Evolutionary conservation across 2,888 invertebrate genomes (phyloP).

Genomic region (Bruchidius siliquastri): DNA sequence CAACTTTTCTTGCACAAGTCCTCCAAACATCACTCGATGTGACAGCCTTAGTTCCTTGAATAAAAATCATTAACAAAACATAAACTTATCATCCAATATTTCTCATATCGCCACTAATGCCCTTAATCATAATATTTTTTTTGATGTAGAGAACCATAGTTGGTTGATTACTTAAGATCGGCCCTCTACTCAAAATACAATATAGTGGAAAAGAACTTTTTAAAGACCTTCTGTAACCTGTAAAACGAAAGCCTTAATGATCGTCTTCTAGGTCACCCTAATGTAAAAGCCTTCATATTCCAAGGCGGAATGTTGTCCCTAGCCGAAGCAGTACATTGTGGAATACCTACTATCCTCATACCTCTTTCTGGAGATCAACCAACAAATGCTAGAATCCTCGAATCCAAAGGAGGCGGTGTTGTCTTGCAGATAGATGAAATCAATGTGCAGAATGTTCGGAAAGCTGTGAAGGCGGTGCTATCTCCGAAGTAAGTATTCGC

Average conservation of each 20-base stretch:
- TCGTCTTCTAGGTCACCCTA: conserved; percentile 30
- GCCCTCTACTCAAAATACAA: background rate
- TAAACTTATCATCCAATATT: too few species aligned
- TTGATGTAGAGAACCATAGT: too few species aligned
- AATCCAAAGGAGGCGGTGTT: conserved; percentile 7
- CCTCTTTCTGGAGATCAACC: conserved; percentile 28
- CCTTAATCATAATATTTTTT: too few species aligned
- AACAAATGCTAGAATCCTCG: conserved; percentile 17
- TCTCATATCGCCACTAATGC: too few species aligned
- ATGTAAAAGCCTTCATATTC: conserved; percentile 24
- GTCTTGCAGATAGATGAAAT: conserved; percentile 1
- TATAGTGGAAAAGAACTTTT: too few species aligned
- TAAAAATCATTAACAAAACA: too few species aligned
- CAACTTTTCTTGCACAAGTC: too few species aligned
- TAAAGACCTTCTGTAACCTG: too few species aligned
- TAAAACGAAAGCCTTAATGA: too few species aligned
- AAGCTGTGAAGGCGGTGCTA: conserved; percentile 4
- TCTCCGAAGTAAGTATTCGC: conserved; percentile 5
- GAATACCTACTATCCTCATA: conserved; percentile 25
- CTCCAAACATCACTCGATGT: too few species aligned
- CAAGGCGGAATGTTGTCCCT: conserved; percentile 28
- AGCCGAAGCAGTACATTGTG: conserved; percentile 26
- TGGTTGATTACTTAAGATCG: too few species aligned
- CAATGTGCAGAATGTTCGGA: conserved; percentile 5
- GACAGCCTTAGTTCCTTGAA: too few species aligned